Evolutionary conservation across 2,797 vertebrate genomes (phyloP).

Genomic region (Perodicticus potto): DNA sequence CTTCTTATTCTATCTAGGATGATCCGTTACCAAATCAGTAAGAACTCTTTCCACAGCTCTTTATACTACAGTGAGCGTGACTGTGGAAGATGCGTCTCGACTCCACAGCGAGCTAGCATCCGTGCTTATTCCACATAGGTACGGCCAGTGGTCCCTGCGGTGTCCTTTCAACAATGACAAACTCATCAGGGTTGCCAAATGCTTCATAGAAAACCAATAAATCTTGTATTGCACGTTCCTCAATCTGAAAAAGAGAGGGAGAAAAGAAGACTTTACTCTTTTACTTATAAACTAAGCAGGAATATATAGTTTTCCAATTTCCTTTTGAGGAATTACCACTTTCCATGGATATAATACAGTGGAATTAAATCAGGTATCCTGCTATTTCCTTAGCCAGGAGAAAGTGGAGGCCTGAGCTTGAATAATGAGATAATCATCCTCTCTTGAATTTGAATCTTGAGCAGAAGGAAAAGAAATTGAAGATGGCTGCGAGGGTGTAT

Average conservation of each 20-base stretch:
- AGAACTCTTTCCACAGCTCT: constrained; percentile 53
- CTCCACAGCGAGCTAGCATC: constrained; percentile 72
- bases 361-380: constrained; percentile 9
- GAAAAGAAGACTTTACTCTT: constrained; percentile 21
- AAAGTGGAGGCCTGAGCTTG: background rate
- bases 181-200: constrained; percentile 95
- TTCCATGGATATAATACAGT: background rate
- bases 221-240: constrained; percentile 97
- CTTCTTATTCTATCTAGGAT: constrained; percentile 53
- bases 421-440: constrained; percentile 12
- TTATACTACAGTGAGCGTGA: constrained; percentile 47
- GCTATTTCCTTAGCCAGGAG: background rate
- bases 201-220: constrained; percentile 94
- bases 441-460: constrained; percentile 35
- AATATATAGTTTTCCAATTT: constrained; percentile 32
- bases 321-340: background rate
- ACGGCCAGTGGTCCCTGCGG: constrained; percentile 93
- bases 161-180: constrained; percentile 95
- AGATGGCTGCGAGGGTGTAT: background rate
- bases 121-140: constrained; percentile 98
- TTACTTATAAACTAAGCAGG: background rate
- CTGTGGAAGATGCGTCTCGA: constrained; percentile 47
- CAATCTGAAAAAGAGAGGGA: constrained; percentile 90
- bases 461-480: constrained; percentile 23
- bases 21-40: constrained; percentile 69